Evolutionary conservation across 2,797 vertebrate species (phyloP).

Genomic region (Corythornis leucogaster): DNA sequence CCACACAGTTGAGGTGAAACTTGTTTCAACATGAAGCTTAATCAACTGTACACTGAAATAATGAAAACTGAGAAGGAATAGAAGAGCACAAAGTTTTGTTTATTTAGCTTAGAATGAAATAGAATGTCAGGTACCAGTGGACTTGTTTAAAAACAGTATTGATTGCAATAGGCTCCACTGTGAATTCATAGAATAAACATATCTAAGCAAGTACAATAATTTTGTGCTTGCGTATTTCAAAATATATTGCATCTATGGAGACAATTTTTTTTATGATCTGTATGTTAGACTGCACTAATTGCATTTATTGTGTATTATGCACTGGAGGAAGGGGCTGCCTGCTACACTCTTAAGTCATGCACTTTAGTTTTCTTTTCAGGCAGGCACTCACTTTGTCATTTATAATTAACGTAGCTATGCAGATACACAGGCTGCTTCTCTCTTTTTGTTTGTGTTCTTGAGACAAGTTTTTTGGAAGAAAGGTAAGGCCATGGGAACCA

Average conservation of each 20-base stretch:
- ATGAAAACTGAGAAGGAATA: background rate
- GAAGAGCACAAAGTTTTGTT: background rate
- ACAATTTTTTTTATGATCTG: background rate
- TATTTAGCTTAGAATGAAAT: background rate
- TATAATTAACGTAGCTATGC: slow-evolving; percentile 9
- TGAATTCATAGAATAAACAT: background rate
- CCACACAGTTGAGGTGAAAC: background rate
- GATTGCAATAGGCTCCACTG: background rate
- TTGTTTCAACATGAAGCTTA: background rate
- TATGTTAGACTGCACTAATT: background rate
- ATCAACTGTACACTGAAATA: background rate
- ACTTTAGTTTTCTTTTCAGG: slow-evolving; percentile 21
- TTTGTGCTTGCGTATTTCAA: background rate
- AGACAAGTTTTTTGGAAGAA: background rate
- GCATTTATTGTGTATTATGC: background rate
- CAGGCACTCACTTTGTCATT: background rate
- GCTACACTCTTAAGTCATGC: background rate
- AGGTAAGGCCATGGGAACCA: slow-evolving; percentile 46
- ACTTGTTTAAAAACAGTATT: background rate
- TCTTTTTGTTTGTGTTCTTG: slow-evolving; percentile 7
- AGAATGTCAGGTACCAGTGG: background rate
- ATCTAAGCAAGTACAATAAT: background rate
- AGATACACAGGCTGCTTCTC: background rate
- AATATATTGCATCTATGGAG: background rate
- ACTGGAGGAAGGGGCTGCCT: background rate